A percentile compares a stretch with the other conserved stretches of the same genome.
Conservation (phyloP, 2,888 invertebrate species). For the Rhimphoctona megacephalus region DNA sequence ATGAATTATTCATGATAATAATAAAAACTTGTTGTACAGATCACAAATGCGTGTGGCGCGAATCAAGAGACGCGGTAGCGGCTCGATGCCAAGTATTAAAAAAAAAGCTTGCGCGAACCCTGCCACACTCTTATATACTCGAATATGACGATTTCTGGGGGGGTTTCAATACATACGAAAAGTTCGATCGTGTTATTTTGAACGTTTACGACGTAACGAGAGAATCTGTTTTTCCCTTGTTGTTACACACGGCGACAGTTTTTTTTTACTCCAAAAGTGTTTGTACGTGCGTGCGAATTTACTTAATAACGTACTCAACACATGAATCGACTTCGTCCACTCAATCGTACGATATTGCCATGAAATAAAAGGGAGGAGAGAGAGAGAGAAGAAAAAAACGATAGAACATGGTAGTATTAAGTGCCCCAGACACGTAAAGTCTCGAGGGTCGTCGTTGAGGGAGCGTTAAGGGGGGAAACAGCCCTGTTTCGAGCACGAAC, state of each 20-base stretch:
- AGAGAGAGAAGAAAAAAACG: not conserved
- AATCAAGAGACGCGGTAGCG: no score
- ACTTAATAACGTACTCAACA: slow-evolving; percentile 56
- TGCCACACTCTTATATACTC: no score
- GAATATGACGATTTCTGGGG: no score
- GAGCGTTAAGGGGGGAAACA: slow-evolving; percentile 18
- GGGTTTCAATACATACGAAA: not conserved
- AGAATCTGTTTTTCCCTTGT: slow-evolving; percentile 5
- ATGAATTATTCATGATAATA: not conserved
- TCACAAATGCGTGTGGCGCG: no score
- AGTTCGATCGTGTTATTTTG: slow-evolving; percentile 11
- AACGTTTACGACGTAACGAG: slow-evolving; percentile 19
- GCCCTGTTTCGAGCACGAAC: slow-evolving; percentile 42
- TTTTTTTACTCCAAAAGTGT: slow-evolving; percentile 4
- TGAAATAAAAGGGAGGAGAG: not conserved
- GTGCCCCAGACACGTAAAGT: slow-evolving; percentile 36
- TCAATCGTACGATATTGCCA: slow-evolving; percentile 39
- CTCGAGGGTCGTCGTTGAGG: slow-evolving; percentile 33
- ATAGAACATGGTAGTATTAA: slow-evolving; percentile 5
- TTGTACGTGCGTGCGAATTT: slow-evolving; percentile 45
- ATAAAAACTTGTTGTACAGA: not conserved
- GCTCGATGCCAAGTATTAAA: no score
- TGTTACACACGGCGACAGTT: not conserved
- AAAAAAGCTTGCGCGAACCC: no score
- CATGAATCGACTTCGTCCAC: slow-evolving; percentile 57